These are phyloP conservation scores for Hypotaenidia philippensis DNA, from an alignment of 2,797 vertebrate genomes.

Conservation along the genomic window DNA sequence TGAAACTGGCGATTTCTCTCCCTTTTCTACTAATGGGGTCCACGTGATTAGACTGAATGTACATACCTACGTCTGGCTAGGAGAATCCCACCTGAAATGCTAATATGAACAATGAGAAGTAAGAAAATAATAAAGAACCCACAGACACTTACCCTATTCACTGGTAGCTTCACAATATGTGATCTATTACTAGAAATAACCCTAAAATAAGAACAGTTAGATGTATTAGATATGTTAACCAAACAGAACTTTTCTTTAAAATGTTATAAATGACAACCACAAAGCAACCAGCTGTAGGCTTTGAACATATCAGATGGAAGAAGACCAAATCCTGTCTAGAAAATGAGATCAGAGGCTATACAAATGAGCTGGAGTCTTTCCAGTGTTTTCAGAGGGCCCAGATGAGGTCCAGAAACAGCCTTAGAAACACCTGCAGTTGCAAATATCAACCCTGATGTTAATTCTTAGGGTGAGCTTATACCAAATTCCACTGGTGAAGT, in stretches of 20 bases:
- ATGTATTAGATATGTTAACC: not conserved
- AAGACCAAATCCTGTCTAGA: not conserved
- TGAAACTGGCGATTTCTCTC: not conserved
- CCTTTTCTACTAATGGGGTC: not conserved
- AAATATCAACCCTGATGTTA: not conserved
- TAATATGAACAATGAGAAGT: not conserved
- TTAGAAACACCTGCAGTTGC: not conserved
- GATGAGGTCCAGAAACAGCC: not conserved
- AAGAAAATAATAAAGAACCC: not conserved
- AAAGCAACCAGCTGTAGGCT: not conserved
- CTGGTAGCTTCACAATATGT: conserved; percentile 92
- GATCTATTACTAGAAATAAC: conserved; percentile 94
- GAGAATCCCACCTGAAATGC: not conserved
- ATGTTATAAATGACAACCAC: not conserved
- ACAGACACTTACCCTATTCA: conserved; percentile 87
- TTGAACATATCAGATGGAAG: not conserved
- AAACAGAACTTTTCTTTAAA: not conserved
- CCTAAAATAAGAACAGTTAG: conserved; percentile 80
- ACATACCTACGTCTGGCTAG: not conserved
- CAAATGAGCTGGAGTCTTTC: not conserved
- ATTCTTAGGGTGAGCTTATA: not conserved
- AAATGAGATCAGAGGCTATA: not conserved
- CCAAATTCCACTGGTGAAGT: not conserved
- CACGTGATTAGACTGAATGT: not conserved
- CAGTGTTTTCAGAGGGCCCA: not conserved